Conservation (phyloP, 1,140 invertebrate species). For the Drosophila setifemur region DNA sequence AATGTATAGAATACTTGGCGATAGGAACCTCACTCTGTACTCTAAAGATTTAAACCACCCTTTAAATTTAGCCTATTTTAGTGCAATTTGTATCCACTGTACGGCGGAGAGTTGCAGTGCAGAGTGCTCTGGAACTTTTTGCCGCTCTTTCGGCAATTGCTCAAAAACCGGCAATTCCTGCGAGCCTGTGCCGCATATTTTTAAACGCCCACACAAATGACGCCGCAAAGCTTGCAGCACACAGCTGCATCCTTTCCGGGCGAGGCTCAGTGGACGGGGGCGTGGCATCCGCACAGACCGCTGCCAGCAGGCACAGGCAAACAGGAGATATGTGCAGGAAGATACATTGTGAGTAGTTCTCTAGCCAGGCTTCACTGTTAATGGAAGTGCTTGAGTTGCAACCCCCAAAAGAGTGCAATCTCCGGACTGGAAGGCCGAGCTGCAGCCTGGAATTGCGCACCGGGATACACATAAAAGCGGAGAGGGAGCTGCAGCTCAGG, state of each 20-base stretch:
- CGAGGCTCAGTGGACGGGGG: slow-evolving; percentile 11
- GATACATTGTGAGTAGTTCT: background rate
- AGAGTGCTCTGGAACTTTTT: slow-evolving; percentile 28
- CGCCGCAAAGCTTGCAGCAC: slow-evolving; percentile 61
- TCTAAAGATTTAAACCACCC: background rate
- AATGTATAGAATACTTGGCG: too few species aligned
- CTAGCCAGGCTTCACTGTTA: slow-evolving; percentile 19
- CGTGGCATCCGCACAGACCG: slow-evolving; percentile 40
- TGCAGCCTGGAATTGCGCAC: slow-evolving; percentile 59
- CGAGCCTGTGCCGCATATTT: slow-evolving; percentile 60
- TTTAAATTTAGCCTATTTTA: background rate
- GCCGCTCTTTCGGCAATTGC: background rate
- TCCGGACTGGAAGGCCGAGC: slow-evolving; percentile 9
- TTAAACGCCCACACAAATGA: slow-evolving; percentile 63
- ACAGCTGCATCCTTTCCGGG: slow-evolving; percentile 33
- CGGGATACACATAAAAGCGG: slow-evolving; percentile 54
- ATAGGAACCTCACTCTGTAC: too few species aligned
- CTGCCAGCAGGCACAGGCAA: slow-evolving; percentile 55
- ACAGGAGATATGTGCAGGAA: slow-evolving; percentile 13
- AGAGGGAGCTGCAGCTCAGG: slow-evolving; percentile 8
- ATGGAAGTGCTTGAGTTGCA: slow-evolving; percentile 34
- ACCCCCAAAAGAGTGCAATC: slow-evolving; percentile 50
- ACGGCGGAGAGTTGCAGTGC: slow-evolving; percentile 16
- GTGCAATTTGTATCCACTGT: slow-evolving; percentile 23
- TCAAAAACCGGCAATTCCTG: slow-evolving; percentile 44